These are phyloP conservation scores for Shinisaurus crocodilurus DNA, from an alignment of 2,113 vertebrate genomes.

Conservation along the genomic window DNA sequence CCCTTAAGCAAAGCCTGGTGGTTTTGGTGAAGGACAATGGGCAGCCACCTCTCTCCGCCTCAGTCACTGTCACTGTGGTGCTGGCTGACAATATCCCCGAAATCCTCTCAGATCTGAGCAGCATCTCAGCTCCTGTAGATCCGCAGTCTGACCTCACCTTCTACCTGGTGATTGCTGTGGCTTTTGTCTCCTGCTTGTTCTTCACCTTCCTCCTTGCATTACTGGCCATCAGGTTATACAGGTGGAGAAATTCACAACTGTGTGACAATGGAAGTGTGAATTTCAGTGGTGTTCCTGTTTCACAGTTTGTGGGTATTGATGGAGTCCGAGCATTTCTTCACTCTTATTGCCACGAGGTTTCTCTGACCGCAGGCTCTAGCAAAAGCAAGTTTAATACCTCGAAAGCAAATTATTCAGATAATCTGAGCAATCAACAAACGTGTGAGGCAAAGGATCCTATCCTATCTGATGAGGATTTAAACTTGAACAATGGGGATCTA, in stretches of 20 bases:
- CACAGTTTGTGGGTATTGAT: constrained; percentile 20
- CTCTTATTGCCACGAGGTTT: constrained; percentile 39
- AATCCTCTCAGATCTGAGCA: constrained; percentile 48
- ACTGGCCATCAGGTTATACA: constrained; percentile 1
- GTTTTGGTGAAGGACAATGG: constrained; percentile 62
- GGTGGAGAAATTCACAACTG: background rate
- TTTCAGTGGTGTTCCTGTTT: background rate
- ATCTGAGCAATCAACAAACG: constrained; percentile 50
- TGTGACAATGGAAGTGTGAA: background rate
- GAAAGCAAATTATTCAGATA: constrained; percentile 45
- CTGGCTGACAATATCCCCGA: constrained; percentile 59
- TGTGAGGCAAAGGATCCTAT: constrained; percentile 48
- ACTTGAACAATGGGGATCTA: background rate
- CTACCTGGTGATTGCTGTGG: constrained; percentile 64
- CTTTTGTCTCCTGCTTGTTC: constrained; percentile 62
- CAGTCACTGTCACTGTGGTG: constrained; percentile 35
- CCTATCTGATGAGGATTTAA: constrained; percentile 32
- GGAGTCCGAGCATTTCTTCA: constrained; percentile 27
- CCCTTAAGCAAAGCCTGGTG: constrained; percentile 48
- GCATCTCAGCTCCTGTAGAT: background rate
- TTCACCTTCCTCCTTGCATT: constrained; percentile 46
- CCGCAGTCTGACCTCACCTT: constrained; percentile 16
- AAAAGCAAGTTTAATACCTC: constrained; percentile 58
- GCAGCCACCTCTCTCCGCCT: constrained; percentile 2
- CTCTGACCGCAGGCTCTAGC: constrained; percentile 19